Conservation (phyloP, 1,140 invertebrate genomes). For the Brachystomella parvula region DNA sequence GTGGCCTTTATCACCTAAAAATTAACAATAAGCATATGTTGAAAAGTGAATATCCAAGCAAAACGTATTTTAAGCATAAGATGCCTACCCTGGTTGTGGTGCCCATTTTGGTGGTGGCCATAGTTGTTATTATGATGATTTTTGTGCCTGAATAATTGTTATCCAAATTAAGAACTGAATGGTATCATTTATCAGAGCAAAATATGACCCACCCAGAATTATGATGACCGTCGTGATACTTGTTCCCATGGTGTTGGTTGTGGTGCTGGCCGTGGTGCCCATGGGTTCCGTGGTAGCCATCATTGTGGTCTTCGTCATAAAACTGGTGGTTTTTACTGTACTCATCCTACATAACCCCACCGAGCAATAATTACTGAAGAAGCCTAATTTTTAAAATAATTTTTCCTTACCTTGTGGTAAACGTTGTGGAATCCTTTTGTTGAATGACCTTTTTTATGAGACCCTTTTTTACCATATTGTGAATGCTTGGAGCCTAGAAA, state of each 20-base stretch:
- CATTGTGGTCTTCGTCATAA: conserved; percentile 66
- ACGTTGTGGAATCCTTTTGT: conserved; percentile 35
- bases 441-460: conserved; percentile 32
- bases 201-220: conserved; percentile 48
- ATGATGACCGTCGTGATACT: conserved; percentile 48
- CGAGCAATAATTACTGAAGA: background rate
- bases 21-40: background rate
- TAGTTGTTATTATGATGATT: background rate
- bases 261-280: conserved; percentile 37
- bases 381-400: background rate
- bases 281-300: conserved; percentile 54
- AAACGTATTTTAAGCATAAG: background rate
- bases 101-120: background rate
- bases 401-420: conserved; percentile 29
- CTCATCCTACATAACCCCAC: conserved; percentile 52
- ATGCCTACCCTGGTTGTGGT: background rate
- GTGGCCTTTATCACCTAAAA: background rate
- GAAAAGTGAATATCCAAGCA: background rate
- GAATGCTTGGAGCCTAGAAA: background rate
- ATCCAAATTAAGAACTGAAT: background rate
- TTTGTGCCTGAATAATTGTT: background rate
- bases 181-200: background rate
- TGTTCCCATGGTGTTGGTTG: conserved; percentile 53
- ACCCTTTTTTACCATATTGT: conserved; percentile 25
- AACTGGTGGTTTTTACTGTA: conserved; percentile 69